Evolutionary conservation across 2,888 invertebrate genomes (phyloP).

Genomic region (Proisotoma minuta): DNA sequence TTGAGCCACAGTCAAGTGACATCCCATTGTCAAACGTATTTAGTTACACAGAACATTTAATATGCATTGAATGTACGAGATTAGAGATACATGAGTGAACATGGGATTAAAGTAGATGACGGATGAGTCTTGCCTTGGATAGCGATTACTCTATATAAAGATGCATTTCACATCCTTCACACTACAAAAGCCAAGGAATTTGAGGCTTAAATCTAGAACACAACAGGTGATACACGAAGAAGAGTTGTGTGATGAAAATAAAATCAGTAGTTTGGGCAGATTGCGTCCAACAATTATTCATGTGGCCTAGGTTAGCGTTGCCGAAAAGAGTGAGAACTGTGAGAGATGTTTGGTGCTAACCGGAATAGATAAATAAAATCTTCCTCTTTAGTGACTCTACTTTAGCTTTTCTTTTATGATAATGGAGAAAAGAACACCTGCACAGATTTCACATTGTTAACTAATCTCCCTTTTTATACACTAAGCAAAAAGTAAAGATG

Average conservation of each 20-base stretch:
- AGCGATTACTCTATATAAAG: too few relatives aligned
- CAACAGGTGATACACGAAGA: slow-evolving; percentile 18
- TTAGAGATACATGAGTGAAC: not conserved
- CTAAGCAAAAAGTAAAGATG: too few relatives aligned
- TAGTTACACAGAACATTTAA: slow-evolving; percentile 5
- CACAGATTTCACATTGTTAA: too few relatives aligned
- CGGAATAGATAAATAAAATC: too few relatives aligned
- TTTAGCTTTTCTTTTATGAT: too few relatives aligned
- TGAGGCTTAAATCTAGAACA: slow-evolving; percentile 6
- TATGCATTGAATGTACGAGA: not conserved
- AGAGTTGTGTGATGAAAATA: slow-evolving; percentile 1
- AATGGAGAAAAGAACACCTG: too few relatives aligned
- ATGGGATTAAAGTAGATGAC: not conserved
- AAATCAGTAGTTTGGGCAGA: slow-evolving; percentile 5
- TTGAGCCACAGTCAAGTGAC: slow-evolving; percentile 13
- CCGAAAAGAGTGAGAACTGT: too few relatives aligned
- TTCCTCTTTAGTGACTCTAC: too few relatives aligned
- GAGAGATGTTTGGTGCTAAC: too few relatives aligned
- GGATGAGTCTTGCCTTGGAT: not conserved
- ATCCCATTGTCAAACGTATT: slow-evolving; percentile 5
- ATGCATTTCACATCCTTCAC: not conserved
- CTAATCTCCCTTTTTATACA: too few relatives aligned
- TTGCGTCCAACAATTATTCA: slow-evolving; percentile 11
- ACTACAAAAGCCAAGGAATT: not conserved
- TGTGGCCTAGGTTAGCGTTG: slow-evolving; percentile 9